Conservation (phyloP, 2,888 invertebrate genomes). For the Eristalis pertinax region DNA sequence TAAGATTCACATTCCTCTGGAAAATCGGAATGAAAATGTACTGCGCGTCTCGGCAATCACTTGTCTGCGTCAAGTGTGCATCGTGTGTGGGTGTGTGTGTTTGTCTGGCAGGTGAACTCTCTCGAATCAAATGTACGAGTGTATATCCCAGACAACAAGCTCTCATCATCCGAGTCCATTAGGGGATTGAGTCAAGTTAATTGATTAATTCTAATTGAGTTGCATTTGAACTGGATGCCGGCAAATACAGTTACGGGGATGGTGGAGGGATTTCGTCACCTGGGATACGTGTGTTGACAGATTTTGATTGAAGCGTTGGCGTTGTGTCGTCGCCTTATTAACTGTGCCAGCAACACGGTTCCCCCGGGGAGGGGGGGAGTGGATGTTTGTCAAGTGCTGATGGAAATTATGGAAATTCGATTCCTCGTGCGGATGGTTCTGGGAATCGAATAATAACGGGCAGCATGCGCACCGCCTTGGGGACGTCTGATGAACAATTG, state of each 20-base stretch:
- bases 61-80: background rate
- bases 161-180: constrained; percentile 37
- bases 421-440: background rate
- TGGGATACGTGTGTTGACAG: background rate
- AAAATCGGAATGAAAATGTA: background rate
- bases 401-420: background rate
- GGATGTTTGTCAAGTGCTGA: background rate
- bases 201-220: constrained; percentile 52
- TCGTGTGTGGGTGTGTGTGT: background rate
- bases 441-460: background rate
- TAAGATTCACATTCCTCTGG: background rate
- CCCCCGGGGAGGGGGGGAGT: background rate
- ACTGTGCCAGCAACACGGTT: background rate
- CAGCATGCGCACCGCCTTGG: background rate
- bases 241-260: background rate
- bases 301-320: background rate
- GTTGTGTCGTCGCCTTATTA: background rate
- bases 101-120: background rate
- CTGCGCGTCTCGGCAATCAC: background rate
- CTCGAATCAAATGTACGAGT: background rate
- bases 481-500: background rate
- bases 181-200: constrained; percentile 44
- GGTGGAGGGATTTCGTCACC: background rate
- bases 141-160: constrained; percentile 12
- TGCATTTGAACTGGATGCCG: constrained; percentile 22